Conservation (phyloP, 2,797 vertebrate genomes). For the Semaprochilodus insignis region DNA sequence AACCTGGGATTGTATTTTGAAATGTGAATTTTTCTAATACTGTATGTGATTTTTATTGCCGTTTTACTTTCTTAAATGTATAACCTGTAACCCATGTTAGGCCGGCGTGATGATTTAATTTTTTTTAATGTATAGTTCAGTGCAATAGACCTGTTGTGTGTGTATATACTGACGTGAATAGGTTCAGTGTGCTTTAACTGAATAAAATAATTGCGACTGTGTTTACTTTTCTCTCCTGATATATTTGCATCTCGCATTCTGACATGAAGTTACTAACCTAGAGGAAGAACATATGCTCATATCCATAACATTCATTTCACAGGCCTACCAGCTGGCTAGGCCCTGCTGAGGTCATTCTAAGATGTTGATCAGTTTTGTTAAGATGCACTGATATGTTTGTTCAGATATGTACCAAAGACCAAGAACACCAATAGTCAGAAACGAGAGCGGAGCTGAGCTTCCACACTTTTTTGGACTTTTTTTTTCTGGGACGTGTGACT, state of each 20-base stretch:
- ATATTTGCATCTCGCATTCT: background rate
- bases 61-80: conserved; percentile 56
- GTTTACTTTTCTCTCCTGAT: conserved; percentile 42
- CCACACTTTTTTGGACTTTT: too few species aligned
- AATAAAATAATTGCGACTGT: conserved; percentile 80
- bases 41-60: conserved; percentile 57
- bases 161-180: conserved; percentile 83
- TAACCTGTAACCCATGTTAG: conserved; percentile 45
- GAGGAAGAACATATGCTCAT: too few species aligned
- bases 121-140: conserved; percentile 80
- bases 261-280: too few species aligned
- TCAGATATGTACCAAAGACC: too few species aligned
- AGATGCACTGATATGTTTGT: too few species aligned
- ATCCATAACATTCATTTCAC: too few species aligned
- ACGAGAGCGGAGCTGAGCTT: too few species aligned
- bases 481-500: too few species aligned
- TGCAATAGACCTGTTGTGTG: conserved; percentile 80
- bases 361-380: too few species aligned
- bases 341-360: too few species aligned
- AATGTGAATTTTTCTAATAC: conserved; percentile 62
- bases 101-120: conserved; percentile 58
- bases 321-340: too few species aligned
- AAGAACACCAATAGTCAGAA: too few species aligned
- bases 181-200: conserved; percentile 84
- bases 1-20: conserved; percentile 51